Evolutionary conservation across 2,888 invertebrate genomes (phyloP), one percentile per base, ranked within the genome.

Genomic region (Macropis europaea): DNA sequence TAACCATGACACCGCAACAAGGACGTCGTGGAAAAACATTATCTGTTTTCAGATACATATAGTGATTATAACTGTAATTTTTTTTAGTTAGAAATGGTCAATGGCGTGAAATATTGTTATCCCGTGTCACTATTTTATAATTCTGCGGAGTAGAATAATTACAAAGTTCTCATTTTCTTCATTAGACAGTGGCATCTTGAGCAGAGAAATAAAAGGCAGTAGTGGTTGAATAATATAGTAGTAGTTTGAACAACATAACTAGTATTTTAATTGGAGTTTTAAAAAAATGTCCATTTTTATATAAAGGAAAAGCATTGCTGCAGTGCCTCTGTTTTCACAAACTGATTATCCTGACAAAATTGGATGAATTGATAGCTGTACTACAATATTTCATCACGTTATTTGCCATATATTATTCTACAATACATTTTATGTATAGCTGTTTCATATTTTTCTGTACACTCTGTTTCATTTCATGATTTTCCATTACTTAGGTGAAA

Each of bases 401-500:
- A 77, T 78, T 64, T 59, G 68, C 75, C 76, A 73, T 63, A 61
- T 64, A 67, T 53, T 68, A 76, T 42, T 62, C 38, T 59, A 60
- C n/a, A 13, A 53, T 62, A 52, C 17, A 56, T 52, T 60, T 66
- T 60, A 50, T 45, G 45, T 45, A 48, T 74, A 64, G 28, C 45
- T 60, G 17, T 26, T 69, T 30, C 30, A 64, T 60, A 40, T 30
- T 4, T 26, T 50, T 28, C 3, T 52, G 45, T 73, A 38, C 38
- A 32, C 13, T 59, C 47, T 24, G 19, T 54, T 75, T 68, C 26
- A 68, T 68, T 62, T 60, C 26, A 61, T 43, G 15, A 13, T 42
- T 75, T 76, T 77, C 75, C 59, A 76, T 82, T 71, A 69, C 79
- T 62, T 83, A 90, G 89, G 87, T 90, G 89, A 90, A 61, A 88